Percentiles rank a stretch among this genome's conserved stretches.
Evolutionary conservation across 2,888 invertebrate species (phyloP).

Genomic region (Vannuccia rotundouncinata): DNA sequence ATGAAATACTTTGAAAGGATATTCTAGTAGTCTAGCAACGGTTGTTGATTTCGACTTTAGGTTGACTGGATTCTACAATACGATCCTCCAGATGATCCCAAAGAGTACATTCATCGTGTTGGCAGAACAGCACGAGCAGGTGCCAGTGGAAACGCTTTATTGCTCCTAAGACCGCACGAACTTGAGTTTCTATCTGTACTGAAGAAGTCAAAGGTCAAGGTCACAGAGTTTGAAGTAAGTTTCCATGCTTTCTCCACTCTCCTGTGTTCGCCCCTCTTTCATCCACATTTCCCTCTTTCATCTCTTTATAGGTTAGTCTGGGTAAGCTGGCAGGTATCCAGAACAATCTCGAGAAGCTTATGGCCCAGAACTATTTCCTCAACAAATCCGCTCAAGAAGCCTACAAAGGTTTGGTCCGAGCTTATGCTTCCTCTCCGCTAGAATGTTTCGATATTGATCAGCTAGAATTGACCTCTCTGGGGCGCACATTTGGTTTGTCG

Average conservation of each 20-base stretch:
- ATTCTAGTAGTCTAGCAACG: too few relatives aligned
- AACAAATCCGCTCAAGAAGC: conserved; percentile 79
- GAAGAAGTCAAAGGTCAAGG: conserved; percentile 82
- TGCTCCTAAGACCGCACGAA: conserved; percentile 87
- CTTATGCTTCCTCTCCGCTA: conserved; percentile 91
- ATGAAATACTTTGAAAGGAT: too few relatives aligned
- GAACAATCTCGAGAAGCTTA: conserved; percentile 62
- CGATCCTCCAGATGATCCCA: conserved; percentile 98
- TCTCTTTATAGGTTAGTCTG: too few relatives aligned
- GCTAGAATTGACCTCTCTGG: conserved; percentile 77
- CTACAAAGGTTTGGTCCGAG: conserved; percentile 86
- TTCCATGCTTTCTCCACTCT: too few relatives aligned
- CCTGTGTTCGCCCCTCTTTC: too few relatives aligned
- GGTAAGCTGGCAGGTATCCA: too few relatives aligned
- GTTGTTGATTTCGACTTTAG: background rate
- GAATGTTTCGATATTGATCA: conserved; percentile 90
- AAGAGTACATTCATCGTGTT: conserved; percentile 97
- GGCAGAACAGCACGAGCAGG: conserved; percentile 93
- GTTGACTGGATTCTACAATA: conserved; percentile 60
- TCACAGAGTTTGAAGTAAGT: conserved; percentile 97
- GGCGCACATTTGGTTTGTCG: conserved; percentile 57
- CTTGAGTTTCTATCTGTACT: conserved; percentile 85
- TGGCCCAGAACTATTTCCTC: background rate
- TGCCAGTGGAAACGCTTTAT: conserved; percentile 83
- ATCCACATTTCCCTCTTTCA: too few relatives aligned